Evolutionary conservation across 2,797 vertebrate genomes (phyloP), one percentile per base, ranked within the genome.

Genomic region (Spondyliosoma cantharus): DNA sequence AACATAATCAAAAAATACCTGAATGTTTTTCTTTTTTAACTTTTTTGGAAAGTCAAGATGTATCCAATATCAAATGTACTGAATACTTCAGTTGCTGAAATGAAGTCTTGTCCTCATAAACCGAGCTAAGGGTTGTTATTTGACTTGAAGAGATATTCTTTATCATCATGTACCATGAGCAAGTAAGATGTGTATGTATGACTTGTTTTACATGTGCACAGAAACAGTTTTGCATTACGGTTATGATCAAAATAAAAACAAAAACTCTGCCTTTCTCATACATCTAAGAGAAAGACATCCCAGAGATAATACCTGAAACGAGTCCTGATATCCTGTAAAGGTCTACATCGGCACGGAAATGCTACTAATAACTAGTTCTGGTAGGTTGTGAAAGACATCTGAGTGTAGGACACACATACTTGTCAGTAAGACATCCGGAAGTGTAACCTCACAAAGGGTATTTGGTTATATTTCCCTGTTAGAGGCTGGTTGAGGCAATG

Each of bases 351-450:
- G 81, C 60, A 82, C 66, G 61, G 71, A 81, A 87, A 88, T 86
- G 76, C 87, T 88, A 87, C 82, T 50, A 71, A 65, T 53, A 77
- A 87, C 84, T 63, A 70, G 43, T 86, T 86, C 90, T 90, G 83
- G 86, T 92, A 85, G 74, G 50, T 64, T 90, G 85, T 86, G 69
- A 90, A 90, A 85, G 78, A 84, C 50, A 84, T 86, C 77, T 68
- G 50, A 85, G 70, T 74, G 73, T 54, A 78, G 46, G 52, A 65
- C n/a, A 50, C 61, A 59, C 46, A 84, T 43, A 83, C 74, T 82
- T 76, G 81, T 86, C 84, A 74, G 71, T 25, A 77, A 78, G 69
- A 89, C 68, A 76, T 78, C 78, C 88, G 86, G 77, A 86, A 87
- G 86, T 74, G 80, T 83, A 72, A 63, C 76, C 68, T 84, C 48